A percentile compares a stretch with the other conserved stretches of the same genome.
These are phyloP conservation scores for Penaeus chinensis DNA, from an alignment of 1,140 invertebrate genomes.

Conservation along the genomic window DNA sequence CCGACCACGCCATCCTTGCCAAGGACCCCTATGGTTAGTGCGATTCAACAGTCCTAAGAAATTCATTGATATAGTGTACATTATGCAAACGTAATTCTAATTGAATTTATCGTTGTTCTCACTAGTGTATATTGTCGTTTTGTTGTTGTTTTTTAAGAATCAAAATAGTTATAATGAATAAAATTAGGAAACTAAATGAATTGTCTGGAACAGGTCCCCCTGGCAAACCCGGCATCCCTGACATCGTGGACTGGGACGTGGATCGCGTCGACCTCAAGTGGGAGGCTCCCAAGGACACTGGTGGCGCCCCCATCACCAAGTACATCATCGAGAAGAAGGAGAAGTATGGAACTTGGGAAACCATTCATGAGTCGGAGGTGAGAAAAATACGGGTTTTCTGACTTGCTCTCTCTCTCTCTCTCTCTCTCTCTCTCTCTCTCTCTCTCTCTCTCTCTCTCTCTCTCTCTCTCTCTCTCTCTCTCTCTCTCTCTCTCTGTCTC, in stretches of 20 bases:
- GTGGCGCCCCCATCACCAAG: conserved; percentile 93
- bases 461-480: no score
- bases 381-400: not conserved
- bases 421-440: no score
- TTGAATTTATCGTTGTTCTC: no score
- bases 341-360: conserved; percentile 90
- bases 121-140: no score
- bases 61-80: no score
- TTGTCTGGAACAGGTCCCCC: conserved; percentile 69
- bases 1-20: conserved; percentile 84
- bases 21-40: conserved; percentile 92
- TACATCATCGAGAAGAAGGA: conserved; percentile 98
- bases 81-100: no score
- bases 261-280: conserved; percentile 94
- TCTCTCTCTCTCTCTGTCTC: no score
- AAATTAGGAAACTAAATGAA: not conserved
- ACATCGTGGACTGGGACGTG: conserved; percentile 94
- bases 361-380: conserved; percentile 72
- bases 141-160: no score
- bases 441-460: no score
- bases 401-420: not conserved
- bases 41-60: no score
- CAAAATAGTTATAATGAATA: conserved; percentile 9
- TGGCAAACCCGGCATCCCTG: conserved; percentile 88
- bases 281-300: conserved; percentile 88